Conservation (phyloP, 2,888 invertebrate species). For the Tinea pellionella region DNA sequence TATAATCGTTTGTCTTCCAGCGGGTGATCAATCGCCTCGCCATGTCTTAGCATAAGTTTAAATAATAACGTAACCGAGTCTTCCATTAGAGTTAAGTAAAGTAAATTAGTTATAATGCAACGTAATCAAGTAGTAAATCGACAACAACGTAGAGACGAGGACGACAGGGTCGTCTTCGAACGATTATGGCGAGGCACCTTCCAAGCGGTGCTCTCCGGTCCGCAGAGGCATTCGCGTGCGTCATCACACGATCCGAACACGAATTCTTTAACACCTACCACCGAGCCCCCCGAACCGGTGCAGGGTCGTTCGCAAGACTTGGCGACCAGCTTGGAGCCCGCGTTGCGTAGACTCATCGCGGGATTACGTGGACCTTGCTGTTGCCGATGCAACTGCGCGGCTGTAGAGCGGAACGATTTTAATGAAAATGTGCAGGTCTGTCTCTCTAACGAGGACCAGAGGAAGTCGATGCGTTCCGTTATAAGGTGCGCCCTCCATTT, state of each 20-base stretch:
- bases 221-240: slow-evolving; percentile 47
- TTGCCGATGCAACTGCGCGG: slow-evolving; percentile 53
- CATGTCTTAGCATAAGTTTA: slow-evolving; percentile 33
- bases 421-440: slow-evolving; percentile 67
- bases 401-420: slow-evolving; percentile 34
- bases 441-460: slow-evolving; percentile 61
- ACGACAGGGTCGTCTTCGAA: slow-evolving; percentile 76
- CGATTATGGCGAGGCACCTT: slow-evolving; percentile 78
- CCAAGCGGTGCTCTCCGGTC: slow-evolving; percentile 50
- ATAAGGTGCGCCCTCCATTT: slow-evolving; percentile 67
- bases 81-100: slow-evolving; percentile 57
- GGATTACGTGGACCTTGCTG: slow-evolving; percentile 51
- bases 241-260: slow-evolving; percentile 41
- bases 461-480: slow-evolving; percentile 73
- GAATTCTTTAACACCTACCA: slow-evolving; percentile 23
- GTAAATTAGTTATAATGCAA: slow-evolving; percentile 10
- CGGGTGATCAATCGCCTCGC: slow-evolving; percentile 31
- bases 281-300: slow-evolving; percentile 17
- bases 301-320: slow-evolving; percentile 28
- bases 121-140: slow-evolving; percentile 5
- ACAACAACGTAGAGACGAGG: slow-evolving; percentile 37
- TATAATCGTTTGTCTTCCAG: slow-evolving; percentile 43
- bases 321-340: slow-evolving; percentile 58
- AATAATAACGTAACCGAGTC: slow-evolving; percentile 60
- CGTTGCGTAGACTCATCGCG: slow-evolving; percentile 47